Evolutionary conservation across 2,113 vertebrate genomes (phyloP).

Genomic region (Scolopax mira): DNA sequence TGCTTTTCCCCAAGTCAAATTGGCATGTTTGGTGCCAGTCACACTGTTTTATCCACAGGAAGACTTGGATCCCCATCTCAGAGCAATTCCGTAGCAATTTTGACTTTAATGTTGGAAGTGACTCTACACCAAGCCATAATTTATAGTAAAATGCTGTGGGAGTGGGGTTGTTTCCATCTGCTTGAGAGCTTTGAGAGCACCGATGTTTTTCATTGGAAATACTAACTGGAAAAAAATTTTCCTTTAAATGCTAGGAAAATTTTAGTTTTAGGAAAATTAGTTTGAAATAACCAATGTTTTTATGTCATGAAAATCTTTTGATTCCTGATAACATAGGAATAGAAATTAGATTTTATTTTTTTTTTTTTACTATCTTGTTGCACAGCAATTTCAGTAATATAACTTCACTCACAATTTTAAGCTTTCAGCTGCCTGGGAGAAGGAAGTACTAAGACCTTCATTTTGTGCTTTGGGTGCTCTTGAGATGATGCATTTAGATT

Average conservation of each 20-base stretch:
- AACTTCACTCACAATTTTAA: not conserved
- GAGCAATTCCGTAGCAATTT: not conserved
- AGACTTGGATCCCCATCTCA: not conserved
- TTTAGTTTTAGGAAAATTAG: not conserved
- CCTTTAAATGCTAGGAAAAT: not conserved
- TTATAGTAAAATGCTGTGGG: not conserved
- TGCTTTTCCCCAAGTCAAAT: not conserved
- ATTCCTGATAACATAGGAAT: not conserved
- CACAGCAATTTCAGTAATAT: not conserved
- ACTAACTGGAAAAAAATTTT: not conserved
- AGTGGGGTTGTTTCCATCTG: not conserved
- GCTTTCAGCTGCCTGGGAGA: not conserved
- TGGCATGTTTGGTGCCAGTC: accelerated
- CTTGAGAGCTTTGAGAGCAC: not conserved
- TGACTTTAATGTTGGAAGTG: not conserved
- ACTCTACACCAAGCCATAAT: not conserved
- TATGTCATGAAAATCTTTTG: not conserved
- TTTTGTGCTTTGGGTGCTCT: not conserved
- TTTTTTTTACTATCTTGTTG: not conserved
- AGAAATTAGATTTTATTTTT: not conserved
- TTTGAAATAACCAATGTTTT: not conserved
- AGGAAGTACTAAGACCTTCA: not conserved
- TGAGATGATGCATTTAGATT: not conserved
- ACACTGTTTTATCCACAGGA: not conserved
- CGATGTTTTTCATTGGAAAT: not conserved